Conservation (phyloP, 1,140 invertebrate species). For the Temnothorax longispinosus region DNA sequence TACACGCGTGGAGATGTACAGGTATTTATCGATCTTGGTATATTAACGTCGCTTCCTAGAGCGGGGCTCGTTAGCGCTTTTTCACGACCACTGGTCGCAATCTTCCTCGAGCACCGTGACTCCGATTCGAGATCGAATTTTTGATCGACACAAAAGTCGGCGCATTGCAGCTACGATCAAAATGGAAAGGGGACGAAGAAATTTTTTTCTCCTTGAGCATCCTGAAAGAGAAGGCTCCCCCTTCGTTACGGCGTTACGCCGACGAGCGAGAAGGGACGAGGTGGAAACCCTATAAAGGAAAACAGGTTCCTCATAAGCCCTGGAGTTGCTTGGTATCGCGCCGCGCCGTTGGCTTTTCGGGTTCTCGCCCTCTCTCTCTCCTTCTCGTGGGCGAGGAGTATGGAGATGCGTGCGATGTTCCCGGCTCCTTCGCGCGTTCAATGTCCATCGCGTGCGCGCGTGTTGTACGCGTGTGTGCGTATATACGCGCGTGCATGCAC, state of each 20-base stretch:
- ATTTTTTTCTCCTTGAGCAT: slow-evolving; percentile 10
- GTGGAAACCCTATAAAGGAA: slow-evolving; percentile 62
- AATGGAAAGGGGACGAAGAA: slow-evolving; percentile 23
- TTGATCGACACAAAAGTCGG: slow-evolving; percentile 56
- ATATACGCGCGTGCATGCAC: background rate
- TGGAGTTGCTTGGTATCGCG: slow-evolving; percentile 18
- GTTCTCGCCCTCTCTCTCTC: background rate
- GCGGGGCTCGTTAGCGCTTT: background rate
- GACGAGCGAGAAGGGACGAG: slow-evolving; percentile 21
- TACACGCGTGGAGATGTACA: too few species aligned
- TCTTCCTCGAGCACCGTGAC: background rate
- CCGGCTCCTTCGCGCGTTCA: background rate
- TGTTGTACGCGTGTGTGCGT: background rate
- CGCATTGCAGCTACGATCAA: slow-evolving; percentile 6
- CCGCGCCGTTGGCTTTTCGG: slow-evolving; percentile 46
- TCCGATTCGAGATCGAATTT: slow-evolving; percentile 19
- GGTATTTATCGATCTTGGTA: background rate
- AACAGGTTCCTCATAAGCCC: slow-evolving; percentile 71
- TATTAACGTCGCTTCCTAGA: background rate
- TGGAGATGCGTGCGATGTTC: slow-evolving; percentile 2
- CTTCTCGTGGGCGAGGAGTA: background rate
- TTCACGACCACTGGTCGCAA: background rate
- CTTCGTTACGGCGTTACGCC: slow-evolving; percentile 35
- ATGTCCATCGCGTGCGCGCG: background rate
- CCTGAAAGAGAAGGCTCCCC: slow-evolving; percentile 23